phyloP scores from a whole-genome alignment of 2,113 vertebrate species.

The Osmerus mordax region DNA sequence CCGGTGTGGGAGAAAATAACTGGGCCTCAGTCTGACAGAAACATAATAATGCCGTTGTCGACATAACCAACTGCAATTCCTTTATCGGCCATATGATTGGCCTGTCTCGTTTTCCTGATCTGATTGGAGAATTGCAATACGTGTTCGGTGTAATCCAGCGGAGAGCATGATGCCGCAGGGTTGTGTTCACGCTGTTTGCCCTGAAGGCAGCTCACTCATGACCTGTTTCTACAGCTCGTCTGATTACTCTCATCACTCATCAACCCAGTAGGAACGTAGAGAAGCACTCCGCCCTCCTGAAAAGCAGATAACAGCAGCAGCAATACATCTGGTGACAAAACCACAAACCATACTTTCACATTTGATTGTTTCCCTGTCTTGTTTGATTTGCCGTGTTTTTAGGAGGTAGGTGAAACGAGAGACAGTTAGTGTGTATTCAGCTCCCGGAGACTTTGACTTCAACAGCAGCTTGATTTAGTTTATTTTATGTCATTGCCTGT shows the following conservation, averaged over 20 bases:
- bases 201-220: slow-evolving; percentile 43
- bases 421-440: too few species aligned
- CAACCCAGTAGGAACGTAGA: slow-evolving; percentile 45
- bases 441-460: too few species aligned
- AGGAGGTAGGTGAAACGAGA: too few species aligned
- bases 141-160: not conserved
- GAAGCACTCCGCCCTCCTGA: slow-evolving; percentile 34
- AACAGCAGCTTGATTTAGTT: too few species aligned
- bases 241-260: slow-evolving; percentile 55
- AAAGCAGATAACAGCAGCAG: not conserved
- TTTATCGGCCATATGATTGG: not conserved
- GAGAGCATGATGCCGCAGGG: slow-evolving; percentile 13
- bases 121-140: too few species aligned
- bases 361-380: too few species aligned
- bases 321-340: not conserved
- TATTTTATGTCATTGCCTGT: too few species aligned
- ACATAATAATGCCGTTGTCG: too few species aligned
- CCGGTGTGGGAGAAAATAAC: too few species aligned
- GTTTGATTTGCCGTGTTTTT: too few species aligned
- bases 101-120: not conserved
- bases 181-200: slow-evolving; percentile 18
- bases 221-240: slow-evolving; percentile 39
- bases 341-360: too few species aligned
- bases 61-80: not conserved
- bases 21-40: too few species aligned